phyloP scores from a whole-genome alignment of 2,888 invertebrate genomes.

The Automeris io region DNA sequence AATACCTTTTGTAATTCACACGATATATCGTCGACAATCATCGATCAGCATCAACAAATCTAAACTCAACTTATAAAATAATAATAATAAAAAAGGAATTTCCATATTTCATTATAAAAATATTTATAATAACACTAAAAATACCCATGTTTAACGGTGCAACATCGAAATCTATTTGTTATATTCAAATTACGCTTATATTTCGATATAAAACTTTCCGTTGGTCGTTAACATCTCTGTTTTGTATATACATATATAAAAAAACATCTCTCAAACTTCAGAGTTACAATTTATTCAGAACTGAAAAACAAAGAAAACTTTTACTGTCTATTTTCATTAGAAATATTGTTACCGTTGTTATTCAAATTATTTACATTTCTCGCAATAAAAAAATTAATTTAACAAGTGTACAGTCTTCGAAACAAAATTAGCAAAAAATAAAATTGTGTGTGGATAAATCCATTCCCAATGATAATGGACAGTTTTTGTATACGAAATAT shows the following conservation, averaged over 20 bases:
- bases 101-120: conserved; percentile 61
- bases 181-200: conserved; percentile 43
- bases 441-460: too few species aligned
- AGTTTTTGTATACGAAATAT: too few species aligned
- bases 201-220: not conserved
- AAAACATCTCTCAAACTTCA: conserved; percentile 1
- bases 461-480: too few species aligned
- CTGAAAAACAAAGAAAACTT: too few species aligned
- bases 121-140: conserved; percentile 65
- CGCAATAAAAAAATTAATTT: too few species aligned
- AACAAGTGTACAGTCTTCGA: too few species aligned
- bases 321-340: too few species aligned
- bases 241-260: not conserved
- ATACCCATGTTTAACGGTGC: conserved; percentile 59
- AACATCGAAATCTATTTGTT: conserved; percentile 50
- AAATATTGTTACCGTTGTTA: too few species aligned
- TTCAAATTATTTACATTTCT: too few species aligned
- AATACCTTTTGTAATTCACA: too few species aligned
- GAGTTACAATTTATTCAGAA: too few species aligned
- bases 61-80: conserved; percentile 35
- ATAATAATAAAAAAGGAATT: conserved; percentile 39
- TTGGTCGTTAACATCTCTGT: not conserved
- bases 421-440: too few species aligned
- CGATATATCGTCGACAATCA: conserved; percentile 4
- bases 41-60: conserved; percentile 15